These are phyloP conservation scores for Cosmopolites sordidus DNA, from an alignment of 2,888 invertebrate genomes.

Conservation along the genomic window DNA sequence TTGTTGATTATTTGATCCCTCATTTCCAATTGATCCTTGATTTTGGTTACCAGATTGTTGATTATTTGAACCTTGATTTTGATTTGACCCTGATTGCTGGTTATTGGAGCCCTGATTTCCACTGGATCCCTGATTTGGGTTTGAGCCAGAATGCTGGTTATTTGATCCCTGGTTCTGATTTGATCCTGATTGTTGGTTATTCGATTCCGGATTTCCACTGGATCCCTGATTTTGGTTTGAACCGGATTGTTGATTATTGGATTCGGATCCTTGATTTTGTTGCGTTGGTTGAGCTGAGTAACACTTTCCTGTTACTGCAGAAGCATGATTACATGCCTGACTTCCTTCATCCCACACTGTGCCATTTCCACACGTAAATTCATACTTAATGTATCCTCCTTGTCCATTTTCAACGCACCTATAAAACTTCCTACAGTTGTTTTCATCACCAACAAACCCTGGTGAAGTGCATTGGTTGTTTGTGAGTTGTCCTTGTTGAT, in stretches of 20 bases:
- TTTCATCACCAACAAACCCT: slow-evolving; percentile 68
- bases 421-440: slow-evolving; percentile 68
- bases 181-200: slow-evolving; percentile 15
- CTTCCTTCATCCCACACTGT: slow-evolving; percentile 72
- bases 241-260: slow-evolving; percentile 19
- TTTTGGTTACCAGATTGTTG: slow-evolving; percentile 17
- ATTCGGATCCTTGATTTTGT: neutral
- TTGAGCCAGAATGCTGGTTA: slow-evolving; percentile 18
- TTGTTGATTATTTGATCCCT: neutral
- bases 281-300: slow-evolving; percentile 2
- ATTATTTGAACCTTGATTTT: slow-evolving; percentile 17
- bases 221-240: slow-evolving; percentile 1
- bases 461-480: slow-evolving; percentile 49
- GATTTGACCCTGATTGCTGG: slow-evolving; percentile 14
- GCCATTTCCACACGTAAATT: slow-evolving; percentile 70
- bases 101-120: slow-evolving; percentile 3
- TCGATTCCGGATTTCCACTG: neutral
- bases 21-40: slow-evolving; percentile 3
- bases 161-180: slow-evolving; percentile 26
- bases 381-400: slow-evolving; percentile 60
- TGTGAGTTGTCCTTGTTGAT: slow-evolving; percentile 16
- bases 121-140: slow-evolving; percentile 26
- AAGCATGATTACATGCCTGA: slow-evolving; percentile 68
- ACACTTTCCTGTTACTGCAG: slow-evolving; percentile 50
- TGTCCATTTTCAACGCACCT: slow-evolving; percentile 65